Evolutionary conservation across 1,140 invertebrate species (phyloP), one percentile per base, ranked within the genome.

Genomic region (Lepidotrigona ventralis): DNA sequence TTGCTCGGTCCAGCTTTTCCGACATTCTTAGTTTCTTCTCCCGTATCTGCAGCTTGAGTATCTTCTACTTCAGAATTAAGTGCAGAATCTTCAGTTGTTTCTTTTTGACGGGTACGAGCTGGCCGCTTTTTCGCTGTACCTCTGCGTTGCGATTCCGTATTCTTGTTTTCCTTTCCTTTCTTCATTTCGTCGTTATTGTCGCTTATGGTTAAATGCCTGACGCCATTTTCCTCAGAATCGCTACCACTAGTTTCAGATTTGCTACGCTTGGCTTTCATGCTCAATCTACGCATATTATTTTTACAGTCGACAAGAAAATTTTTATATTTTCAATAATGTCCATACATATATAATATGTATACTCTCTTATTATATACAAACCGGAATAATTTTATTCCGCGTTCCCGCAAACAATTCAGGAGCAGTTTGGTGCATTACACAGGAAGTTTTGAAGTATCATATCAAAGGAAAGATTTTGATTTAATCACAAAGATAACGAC

Each of bases 171-270:
- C 12, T 86, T 90, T 0, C 89, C 87, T 58, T 88, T 81, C 33
- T 84, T 77, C 68, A 73, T 82, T 69, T 76, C 71, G 58, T 85
- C 73, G 69, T 86, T 74, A 21, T 70, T 74, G 33, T 90, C 79
- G 4, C 66, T 68, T 54, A 70, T 81, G 64, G 66, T 72, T 51
- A 76, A 74, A 81, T 85, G 85, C 64, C 78, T 76, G 88, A 90
- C 92, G 91, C 91, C 92, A 94, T 93, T 93, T 89, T 91, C 91
- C 58, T 92, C 93, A 0, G 91, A 90, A 58, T 91, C 91, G 63
- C 84, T 90, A 23, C 93, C 92, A 81, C 92, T 94, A 12, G 84
- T 89, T 51, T 93, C 93, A 11, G 91, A 92, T 84, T 93, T 93
- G 78, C 88, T 92, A 33, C 90, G 90, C 76, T 94, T 94, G 17